A percentile compares a stretch with the other conserved stretches of the same genome.
These are phyloP conservation scores for Anableps anableps DNA, from an alignment of 2,797 vertebrate species.

Conservation along the genomic window DNA sequence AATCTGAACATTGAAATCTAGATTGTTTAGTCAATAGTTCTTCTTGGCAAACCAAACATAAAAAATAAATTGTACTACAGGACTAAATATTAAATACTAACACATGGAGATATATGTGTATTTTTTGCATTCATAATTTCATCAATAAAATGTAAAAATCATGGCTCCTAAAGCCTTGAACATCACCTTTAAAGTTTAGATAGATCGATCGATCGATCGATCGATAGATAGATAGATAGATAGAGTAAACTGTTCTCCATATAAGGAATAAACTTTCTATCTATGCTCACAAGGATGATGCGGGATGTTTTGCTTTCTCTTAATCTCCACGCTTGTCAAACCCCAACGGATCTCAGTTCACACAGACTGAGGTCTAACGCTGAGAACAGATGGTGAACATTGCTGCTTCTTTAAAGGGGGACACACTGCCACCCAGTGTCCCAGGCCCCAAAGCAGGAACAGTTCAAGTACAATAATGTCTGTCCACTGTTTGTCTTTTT, in stretches of 20 bases:
- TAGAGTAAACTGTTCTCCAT: background rate
- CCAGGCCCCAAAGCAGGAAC: slow-evolving; percentile 35
- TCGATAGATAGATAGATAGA: background rate
- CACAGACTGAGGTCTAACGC: slow-evolving; percentile 31
- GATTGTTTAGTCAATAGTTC: no score
- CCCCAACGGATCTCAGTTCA: slow-evolving; percentile 26
- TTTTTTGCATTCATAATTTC: no score
- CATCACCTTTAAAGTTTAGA: background rate
- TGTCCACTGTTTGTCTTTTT: slow-evolving; percentile 9
- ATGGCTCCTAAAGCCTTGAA: background rate
- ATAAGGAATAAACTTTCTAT: background rate
- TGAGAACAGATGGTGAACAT: slow-evolving; percentile 45
- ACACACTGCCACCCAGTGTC: slow-evolving; percentile 83
- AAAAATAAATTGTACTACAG: background rate
- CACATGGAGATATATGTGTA: no score
- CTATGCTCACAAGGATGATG: background rate
- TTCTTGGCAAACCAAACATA: no score
- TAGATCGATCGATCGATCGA: background rate
- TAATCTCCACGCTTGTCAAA: slow-evolving; percentile 24
- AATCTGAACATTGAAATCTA: background rate
- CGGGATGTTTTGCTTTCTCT: slow-evolving; percentile 9
- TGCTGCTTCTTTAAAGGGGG: slow-evolving; percentile 64
- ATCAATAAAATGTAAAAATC: background rate
- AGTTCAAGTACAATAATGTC: slow-evolving; percentile 9
- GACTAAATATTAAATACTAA: background rate